Conservation (phyloP, 2,113 vertebrate species). For the Engraulis encrasicolus region DNA sequence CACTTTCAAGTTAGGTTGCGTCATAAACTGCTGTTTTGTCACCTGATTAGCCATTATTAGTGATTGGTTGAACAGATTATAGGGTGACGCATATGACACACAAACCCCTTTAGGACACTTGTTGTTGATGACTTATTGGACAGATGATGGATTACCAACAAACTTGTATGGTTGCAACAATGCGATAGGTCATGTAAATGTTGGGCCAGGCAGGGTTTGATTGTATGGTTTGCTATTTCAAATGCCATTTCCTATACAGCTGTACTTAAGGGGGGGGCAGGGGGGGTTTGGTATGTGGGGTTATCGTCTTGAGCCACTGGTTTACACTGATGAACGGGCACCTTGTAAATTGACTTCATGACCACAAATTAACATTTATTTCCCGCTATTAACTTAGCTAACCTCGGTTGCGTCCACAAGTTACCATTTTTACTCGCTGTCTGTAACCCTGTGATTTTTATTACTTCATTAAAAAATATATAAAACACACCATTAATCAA, state of each 20-base stretch:
- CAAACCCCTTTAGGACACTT: too few relatives aligned
- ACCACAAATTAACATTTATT: conserved; percentile 7
- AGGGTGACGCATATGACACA: too few relatives aligned
- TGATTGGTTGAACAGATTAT: too few relatives aligned
- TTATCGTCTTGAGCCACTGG: not conserved
- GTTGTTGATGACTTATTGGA: too few relatives aligned
- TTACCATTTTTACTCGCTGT: not conserved
- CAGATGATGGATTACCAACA: too few relatives aligned
- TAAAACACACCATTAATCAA: conserved; percentile 34
- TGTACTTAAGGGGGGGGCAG: not conserved
- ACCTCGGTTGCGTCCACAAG: not conserved
- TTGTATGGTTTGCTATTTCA: not conserved
- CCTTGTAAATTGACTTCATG: not conserved
- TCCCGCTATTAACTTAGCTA: not conserved
- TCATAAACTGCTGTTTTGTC: too few relatives aligned
- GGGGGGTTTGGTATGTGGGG: too few relatives aligned
- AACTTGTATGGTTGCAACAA: not conserved
- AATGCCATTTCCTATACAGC: not conserved
- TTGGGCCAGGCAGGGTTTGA: too few relatives aligned
- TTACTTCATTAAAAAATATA: conserved; percentile 49
- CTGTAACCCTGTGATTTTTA: conserved; percentile 41
- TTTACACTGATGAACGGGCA: not conserved
- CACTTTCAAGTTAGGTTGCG: too few relatives aligned
- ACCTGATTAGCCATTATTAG: too few relatives aligned
- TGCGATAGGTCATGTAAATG: too few relatives aligned